Evolutionary conservation across 1,140 invertebrate species (phyloP).

Genomic region (Rhopalosiphum maidis): DNA sequence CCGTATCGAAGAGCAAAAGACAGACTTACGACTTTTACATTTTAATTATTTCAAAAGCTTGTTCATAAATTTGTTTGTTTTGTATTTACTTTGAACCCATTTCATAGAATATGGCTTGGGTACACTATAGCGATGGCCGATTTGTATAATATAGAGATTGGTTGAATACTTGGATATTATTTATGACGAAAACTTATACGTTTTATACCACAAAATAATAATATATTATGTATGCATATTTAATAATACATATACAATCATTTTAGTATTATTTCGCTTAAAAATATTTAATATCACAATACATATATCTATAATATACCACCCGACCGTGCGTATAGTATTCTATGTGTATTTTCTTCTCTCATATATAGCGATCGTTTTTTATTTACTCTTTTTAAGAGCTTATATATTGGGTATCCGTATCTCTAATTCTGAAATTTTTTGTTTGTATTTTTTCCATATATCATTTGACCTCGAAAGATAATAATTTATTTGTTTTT

Average conservation of each 20-base stretch:
- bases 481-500: neutral
- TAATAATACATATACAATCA: neutral
- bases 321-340: neutral
- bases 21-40: neutral
- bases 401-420: neutral
- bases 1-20: neutral
- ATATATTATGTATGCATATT: neutral
- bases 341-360: neutral
- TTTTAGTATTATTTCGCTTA: constrained; percentile 4
- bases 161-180: neutral
- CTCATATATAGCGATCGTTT: neutral
- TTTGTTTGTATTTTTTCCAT: neutral
- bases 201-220: neutral
- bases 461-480: neutral
- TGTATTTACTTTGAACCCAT: neutral
- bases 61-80: neutral
- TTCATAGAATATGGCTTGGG: neutral
- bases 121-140: neutral
- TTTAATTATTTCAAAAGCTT: neutral
- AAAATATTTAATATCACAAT: neutral
- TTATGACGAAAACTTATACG: neutral
- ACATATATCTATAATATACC: neutral
- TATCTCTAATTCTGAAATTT: neutral
- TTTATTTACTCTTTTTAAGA: constrained; percentile 2
- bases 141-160: neutral